Evolutionary conservation across 1,140 invertebrate genomes (phyloP).

Genomic region (Drosophila gunungcola): DNA sequence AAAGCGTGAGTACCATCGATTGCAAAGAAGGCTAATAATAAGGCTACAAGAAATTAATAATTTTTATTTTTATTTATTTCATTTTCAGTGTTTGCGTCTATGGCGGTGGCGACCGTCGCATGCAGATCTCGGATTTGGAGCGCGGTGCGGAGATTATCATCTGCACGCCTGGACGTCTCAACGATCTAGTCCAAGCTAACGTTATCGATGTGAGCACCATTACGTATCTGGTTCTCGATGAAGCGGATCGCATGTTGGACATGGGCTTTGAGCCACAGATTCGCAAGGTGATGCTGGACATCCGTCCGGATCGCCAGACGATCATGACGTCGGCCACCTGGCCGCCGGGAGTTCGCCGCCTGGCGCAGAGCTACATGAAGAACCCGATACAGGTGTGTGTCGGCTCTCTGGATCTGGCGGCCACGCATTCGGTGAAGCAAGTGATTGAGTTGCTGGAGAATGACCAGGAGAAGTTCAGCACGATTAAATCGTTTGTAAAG

Average conservation of each 20-base stretch:
- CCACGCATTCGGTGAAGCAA: constrained; percentile 93
- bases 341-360: constrained; percentile 91
- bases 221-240: constrained; percentile 96
- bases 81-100: constrained; percentile 91
- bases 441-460: constrained; percentile 90
- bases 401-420: constrained; percentile 93
- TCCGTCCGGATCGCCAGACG: constrained; percentile 92
- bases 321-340: constrained; percentile 96
- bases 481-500: constrained; percentile 69
- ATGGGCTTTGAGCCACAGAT: constrained; percentile 96
- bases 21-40: background rate
- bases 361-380: constrained; percentile 94
- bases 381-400: constrained; percentile 95
- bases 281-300: constrained; percentile 91
- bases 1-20: constrained; percentile 88
- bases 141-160: constrained; percentile 94
- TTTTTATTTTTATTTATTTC: background rate
- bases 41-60: too few relatives aligned
- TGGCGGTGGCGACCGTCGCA: constrained; percentile 91
- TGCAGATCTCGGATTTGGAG: constrained; percentile 90
- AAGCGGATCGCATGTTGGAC: constrained; percentile 93
- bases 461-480: constrained; percentile 89
- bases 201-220: constrained; percentile 90
- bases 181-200: constrained; percentile 90
- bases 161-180: constrained; percentile 94